These are phyloP conservation scores for Cenopis cana DNA, from an alignment of 2,888 invertebrate genomes.

Conservation along the genomic window DNA sequence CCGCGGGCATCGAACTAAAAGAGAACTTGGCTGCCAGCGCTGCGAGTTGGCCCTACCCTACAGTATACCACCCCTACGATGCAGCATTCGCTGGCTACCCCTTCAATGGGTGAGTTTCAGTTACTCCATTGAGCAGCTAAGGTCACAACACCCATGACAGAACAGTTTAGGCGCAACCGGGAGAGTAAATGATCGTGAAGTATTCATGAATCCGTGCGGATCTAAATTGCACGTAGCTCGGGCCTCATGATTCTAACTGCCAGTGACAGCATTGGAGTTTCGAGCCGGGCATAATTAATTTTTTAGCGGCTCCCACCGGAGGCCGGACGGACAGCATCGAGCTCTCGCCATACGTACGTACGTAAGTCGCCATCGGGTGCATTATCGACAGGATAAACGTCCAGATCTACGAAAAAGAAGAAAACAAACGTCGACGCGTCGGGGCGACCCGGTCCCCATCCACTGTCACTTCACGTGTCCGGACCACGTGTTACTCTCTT, in stretches of 20 bases:
- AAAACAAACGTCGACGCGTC: slow-evolving; percentile 49
- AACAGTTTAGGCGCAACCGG: not conserved
- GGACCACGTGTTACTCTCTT: slow-evolving; percentile 44
- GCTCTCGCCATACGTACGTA: slow-evolving; percentile 52
- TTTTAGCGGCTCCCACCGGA: slow-evolving; percentile 53
- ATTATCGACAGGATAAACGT: slow-evolving; percentile 60
- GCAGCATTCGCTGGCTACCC: slow-evolving; percentile 97
- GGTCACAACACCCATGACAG: slow-evolving; percentile 21
- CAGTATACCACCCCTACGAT: slow-evolving; percentile 97
- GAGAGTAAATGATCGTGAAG: slow-evolving; percentile 22
- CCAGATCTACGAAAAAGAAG: slow-evolving; percentile 61
- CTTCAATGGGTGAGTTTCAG: slow-evolving; percentile 94
- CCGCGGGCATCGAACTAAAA: slow-evolving; percentile 94
- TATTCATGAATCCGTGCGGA: slow-evolving; percentile 45
- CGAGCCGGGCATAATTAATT: slow-evolving; percentile 61
- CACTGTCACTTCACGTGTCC: slow-evolving; percentile 55
- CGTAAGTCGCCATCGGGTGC: slow-evolving; percentile 52
- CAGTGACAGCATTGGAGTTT: slow-evolving; percentile 47
- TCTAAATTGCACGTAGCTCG: slow-evolving; percentile 51
- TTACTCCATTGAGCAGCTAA: not conserved
- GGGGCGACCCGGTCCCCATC: slow-evolving; percentile 47
- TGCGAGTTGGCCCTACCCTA: slow-evolving; percentile 95
- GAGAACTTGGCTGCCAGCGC: slow-evolving; percentile 94
- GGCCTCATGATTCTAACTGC: slow-evolving; percentile 45
- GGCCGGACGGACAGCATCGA: slow-evolving; percentile 46